Conservation (phyloP, 1,140 invertebrate genomes). For the Conus betulinus region DNA sequence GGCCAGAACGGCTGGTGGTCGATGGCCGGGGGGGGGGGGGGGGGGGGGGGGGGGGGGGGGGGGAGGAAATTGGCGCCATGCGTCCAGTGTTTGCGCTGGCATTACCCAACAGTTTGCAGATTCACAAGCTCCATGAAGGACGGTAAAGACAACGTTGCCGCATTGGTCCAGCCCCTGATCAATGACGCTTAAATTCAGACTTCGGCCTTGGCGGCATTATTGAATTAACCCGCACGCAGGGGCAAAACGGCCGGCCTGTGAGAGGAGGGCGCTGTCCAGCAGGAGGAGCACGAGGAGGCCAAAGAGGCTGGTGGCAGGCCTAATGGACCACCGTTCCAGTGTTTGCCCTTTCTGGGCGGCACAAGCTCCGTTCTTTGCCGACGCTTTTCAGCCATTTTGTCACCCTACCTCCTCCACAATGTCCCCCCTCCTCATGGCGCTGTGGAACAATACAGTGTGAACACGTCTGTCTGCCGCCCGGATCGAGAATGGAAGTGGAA, state of each 20-base stretch:
- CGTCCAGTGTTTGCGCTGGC: conserved; percentile 31
- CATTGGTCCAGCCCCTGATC: conserved; percentile 16
- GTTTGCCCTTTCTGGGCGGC: conserved; percentile 12
- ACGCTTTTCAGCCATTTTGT: background rate
- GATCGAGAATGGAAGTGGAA: too few relatives aligned
- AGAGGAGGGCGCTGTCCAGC: background rate
- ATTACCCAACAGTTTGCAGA: conserved; percentile 31
- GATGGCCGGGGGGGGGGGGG: background rate
- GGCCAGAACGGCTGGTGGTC: conserved; percentile 4
- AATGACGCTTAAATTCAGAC: background rate
- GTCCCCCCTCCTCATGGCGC: background rate
- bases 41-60: too few relatives aligned
- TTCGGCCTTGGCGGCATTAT: conserved; percentile 14
- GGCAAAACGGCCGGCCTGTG: background rate
- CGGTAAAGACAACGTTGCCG: conserved; percentile 31
- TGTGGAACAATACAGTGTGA: background rate
- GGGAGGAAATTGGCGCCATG: conserved; percentile 34
- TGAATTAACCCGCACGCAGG: conserved; percentile 29
- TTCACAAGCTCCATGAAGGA: background rate
- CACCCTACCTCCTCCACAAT: background rate
- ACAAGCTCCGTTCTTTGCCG: background rate
- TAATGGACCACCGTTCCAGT: conserved; percentile 10
- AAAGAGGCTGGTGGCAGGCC: background rate
- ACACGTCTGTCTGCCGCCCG: too few relatives aligned
- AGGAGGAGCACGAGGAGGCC: background rate